Percentiles rank a stretch among this genome's conserved stretches.
Evolutionary conservation across 2,797 vertebrate species (phyloP).

Genomic region (Acanthornis magna): DNA sequence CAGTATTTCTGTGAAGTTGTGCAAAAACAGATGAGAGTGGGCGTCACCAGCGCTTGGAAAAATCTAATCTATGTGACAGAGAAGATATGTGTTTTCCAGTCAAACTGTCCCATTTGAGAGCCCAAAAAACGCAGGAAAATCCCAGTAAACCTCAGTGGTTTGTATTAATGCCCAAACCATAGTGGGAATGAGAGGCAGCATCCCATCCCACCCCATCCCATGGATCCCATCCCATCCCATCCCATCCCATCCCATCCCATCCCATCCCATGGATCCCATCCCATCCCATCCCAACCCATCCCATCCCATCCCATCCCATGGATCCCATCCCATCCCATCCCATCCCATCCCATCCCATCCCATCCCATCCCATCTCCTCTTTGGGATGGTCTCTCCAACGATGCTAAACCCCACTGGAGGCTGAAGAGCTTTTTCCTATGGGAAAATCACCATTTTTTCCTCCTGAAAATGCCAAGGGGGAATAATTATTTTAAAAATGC

Average conservation of each 20-base stretch:
- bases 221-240: too few species aligned
- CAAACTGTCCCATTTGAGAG: not conserved
- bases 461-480: not conserved
- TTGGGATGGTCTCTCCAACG: not conserved
- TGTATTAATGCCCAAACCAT: not conserved
- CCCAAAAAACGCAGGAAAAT: accelerated
- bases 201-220: too few species aligned
- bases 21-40: not conserved
- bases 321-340: not conserved
- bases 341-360: too few species aligned
- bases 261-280: too few species aligned
- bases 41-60: not conserved
- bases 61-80: not conserved
- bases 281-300: too few species aligned
- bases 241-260: not conserved
- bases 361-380: not conserved
- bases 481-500: not conserved
- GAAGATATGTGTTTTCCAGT: not conserved
- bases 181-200: not conserved
- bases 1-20: not conserved
- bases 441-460: not conserved
- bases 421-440: not conserved
- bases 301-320: not conserved
- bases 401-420: not conserved
- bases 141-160: not conserved